Conservation (phyloP, 2,888 invertebrate genomes). For the Drosophila kambysellisi region DNA sequence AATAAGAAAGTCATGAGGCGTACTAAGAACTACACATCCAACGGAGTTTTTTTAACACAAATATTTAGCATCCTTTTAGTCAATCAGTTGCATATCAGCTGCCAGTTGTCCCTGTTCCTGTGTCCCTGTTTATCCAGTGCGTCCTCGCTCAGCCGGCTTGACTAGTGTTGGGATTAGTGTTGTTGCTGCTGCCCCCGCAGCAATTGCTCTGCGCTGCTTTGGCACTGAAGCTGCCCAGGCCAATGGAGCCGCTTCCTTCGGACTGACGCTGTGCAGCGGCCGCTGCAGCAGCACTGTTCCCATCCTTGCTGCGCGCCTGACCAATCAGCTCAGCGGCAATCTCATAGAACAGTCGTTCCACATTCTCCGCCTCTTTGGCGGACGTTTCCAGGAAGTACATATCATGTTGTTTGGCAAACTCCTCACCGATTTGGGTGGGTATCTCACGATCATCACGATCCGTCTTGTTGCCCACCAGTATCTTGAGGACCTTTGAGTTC, state of each 20-base stretch:
- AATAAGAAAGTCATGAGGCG: constrained; percentile 56
- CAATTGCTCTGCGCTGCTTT: constrained; percentile 80
- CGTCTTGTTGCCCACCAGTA: constrained; percentile 94
- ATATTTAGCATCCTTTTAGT: constrained; percentile 76
- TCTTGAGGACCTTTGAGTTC: constrained; percentile 91
- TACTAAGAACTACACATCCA: constrained; percentile 65
- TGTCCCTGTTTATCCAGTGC: neutral
- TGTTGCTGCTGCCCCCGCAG: constrained; percentile 62
- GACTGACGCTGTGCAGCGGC: constrained; percentile 70
- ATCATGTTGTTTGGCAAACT: constrained; percentile 97
- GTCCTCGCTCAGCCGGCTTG: constrained; percentile 58
- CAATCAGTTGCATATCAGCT: constrained; percentile 59
- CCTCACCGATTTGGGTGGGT: constrained; percentile 96
- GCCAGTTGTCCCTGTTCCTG: constrained; percentile 5
- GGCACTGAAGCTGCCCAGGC: constrained; percentile 71
- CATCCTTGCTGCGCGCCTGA: constrained; percentile 93
- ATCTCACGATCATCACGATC: constrained; percentile 97
- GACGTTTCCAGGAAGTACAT: constrained; percentile 99
- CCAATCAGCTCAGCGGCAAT: constrained; percentile 97
- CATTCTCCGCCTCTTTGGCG: constrained; percentile 98
- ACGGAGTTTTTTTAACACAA: constrained; percentile 73
- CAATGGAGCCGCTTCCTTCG: constrained; percentile 70
- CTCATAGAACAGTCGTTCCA: constrained; percentile 97
- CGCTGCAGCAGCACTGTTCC: constrained; percentile 65
- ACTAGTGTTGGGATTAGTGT: constrained; percentile 58